phyloP scores from a whole-genome alignment of 2,113 vertebrate species.

The Vireo altiloquus region DNA sequence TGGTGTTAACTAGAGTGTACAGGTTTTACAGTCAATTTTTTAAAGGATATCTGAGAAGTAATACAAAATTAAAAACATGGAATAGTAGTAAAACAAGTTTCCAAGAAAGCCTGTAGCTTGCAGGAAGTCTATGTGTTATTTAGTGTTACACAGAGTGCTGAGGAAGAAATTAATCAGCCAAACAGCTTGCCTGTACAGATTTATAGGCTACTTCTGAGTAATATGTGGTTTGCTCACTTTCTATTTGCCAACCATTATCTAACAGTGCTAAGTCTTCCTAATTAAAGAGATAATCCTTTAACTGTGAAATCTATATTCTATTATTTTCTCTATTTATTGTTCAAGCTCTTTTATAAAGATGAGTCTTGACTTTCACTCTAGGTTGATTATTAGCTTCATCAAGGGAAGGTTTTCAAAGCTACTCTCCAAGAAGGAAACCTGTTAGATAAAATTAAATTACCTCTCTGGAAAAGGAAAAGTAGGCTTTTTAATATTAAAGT shows the following conservation, averaged over 20 bases:
- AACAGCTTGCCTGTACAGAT: slow-evolving; percentile 19
- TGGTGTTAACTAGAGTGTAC: not conserved
- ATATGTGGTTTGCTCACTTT: slow-evolving; percentile 18
- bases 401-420: not conserved
- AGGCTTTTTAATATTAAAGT: not conserved
- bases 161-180: slow-evolving; percentile 48
- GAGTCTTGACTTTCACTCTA: not conserved
- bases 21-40: not conserved
- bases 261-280: slow-evolving; percentile 38
- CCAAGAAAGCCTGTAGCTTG: not conserved
- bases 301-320: slow-evolving; percentile 58
- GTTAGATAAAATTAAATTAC: slow-evolving; percentile 25
- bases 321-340: slow-evolving; percentile 56
- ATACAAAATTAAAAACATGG: not conserved
- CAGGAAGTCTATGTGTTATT: not conserved
- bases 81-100: not conserved
- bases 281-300: slow-evolving; percentile 55
- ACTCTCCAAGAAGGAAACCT: not conserved
- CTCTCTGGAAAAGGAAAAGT: not conserved
- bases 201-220: slow-evolving; percentile 8
- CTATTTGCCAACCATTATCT: not conserved
- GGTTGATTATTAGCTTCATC: slow-evolving; percentile 22
- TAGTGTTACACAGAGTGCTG: not conserved
- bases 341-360: slow-evolving; percentile 13
- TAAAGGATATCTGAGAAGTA: not conserved